Percentiles rank a stretch among this genome's conserved stretches.
These are phyloP conservation scores for Chelonus insularis DNA, from an alignment of 1,140 invertebrate genomes.

Conservation along the genomic window DNA sequence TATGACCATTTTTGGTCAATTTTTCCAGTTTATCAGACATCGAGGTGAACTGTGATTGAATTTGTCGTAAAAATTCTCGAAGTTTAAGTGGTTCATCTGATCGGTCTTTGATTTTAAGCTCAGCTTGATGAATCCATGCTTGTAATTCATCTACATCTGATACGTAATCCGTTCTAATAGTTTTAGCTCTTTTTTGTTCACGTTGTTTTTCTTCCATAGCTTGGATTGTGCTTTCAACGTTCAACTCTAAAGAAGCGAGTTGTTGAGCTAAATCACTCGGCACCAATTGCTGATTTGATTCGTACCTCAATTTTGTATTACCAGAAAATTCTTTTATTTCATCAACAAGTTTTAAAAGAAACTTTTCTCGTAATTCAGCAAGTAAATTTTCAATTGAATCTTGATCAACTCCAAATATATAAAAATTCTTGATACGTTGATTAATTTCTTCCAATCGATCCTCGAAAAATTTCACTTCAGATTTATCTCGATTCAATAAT, in stretches of 20 bases:
- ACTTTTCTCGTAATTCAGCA: constrained; percentile 56
- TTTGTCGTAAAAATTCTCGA: constrained; percentile 75
- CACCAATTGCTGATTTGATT: constrained; percentile 67
- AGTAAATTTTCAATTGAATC: constrained; percentile 61
- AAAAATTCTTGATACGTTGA: constrained; percentile 67
- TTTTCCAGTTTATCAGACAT: constrained; percentile 78
- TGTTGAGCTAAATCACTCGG: constrained; percentile 77
- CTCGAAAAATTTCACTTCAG: constrained; percentile 67
- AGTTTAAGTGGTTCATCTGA: constrained; percentile 75
- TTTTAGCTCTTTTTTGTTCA: constrained; percentile 82
- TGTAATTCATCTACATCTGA: constrained; percentile 79
- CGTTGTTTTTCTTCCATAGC: constrained; percentile 85
- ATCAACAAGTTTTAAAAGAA: constrained; percentile 60
- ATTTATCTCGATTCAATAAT: constrained; percentile 64
- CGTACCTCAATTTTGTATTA: constrained; percentile 70
- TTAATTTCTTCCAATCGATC: constrained; percentile 66
- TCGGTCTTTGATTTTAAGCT: constrained; percentile 80
- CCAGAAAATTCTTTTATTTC: constrained; percentile 67
- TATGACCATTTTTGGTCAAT: constrained; percentile 74
- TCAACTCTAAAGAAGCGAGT: constrained; percentile 74
- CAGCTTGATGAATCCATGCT: constrained; percentile 79
- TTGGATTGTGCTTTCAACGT: constrained; percentile 75
- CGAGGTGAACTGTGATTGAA: constrained; percentile 73
- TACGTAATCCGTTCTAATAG: constrained; percentile 77
- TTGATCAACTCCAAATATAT: constrained; percentile 74